phyloP scores from a whole-genome alignment of 2,888 invertebrate species.

The Netelia virgata region DNA sequence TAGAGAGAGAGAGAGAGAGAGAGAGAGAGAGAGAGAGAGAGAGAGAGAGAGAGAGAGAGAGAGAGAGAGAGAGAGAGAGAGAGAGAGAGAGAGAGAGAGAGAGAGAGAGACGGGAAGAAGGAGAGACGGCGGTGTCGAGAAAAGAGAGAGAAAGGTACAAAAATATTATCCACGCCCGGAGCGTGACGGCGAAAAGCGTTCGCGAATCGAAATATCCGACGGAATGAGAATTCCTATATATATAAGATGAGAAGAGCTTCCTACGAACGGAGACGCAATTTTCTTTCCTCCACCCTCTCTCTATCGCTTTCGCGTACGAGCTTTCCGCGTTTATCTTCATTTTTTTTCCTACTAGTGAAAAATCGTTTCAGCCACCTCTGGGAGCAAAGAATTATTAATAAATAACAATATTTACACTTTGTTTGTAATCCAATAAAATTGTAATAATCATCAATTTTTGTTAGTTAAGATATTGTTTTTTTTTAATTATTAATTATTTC shows the following conservation, averaged over 20 bases:
- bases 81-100: not conserved
- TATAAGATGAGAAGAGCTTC: not conserved
- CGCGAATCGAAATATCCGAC: slow-evolving; percentile 44
- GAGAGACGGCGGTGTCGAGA: not conserved
- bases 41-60: not conserved
- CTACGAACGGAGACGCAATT: slow-evolving; percentile 14
- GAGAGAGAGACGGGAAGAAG: not conserved
- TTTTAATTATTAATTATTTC: no score
- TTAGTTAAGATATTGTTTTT: no score
- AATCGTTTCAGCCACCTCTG: not conserved
- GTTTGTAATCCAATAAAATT: no score
- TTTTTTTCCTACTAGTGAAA: not conserved
- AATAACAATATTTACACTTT: no score
- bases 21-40: not conserved
- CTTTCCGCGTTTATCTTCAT: slow-evolving; percentile 15
- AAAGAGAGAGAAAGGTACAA: slow-evolving; percentile 30
- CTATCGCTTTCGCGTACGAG: slow-evolving; percentile 1
- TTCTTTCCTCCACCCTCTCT: slow-evolving; percentile 16
- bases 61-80: not conserved
- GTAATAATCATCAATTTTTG: no score
- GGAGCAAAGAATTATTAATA: not conserved
- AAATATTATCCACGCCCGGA: slow-evolving; percentile 48
- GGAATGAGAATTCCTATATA: slow-evolving; percentile 32
- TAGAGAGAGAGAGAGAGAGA: not conserved
- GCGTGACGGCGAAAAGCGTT: slow-evolving; percentile 41